Base-by-base conservation (phyloP, 2,888 invertebrate species). In the Agrochola macilenta region DNA sequence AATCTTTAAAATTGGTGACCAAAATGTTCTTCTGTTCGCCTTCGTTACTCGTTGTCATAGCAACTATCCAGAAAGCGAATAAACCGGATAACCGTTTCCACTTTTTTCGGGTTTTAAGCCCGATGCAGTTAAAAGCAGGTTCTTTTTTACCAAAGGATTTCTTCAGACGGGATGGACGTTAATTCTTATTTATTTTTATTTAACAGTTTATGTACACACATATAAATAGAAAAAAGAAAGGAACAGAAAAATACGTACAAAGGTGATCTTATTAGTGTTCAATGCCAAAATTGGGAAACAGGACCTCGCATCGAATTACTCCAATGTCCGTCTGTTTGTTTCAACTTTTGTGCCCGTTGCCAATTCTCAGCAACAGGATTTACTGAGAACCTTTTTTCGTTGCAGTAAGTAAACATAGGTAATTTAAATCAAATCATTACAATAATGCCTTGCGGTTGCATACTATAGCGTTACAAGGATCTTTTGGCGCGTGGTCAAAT, bases 191-290 rank as follows among this genome's bases (percentile, higher is more conserved):
- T n/a, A n/a, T n/a, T n/a, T n/a, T n/a, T n/a, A n/a, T n/a, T n/a
- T n/a, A n/a, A n/a, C n/a, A n/a, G n/a, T n/a, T n/a, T n/a, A n/a
- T n/a, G n/a, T n/a, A n/a, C n/a, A n/a, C n/a, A n/a, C n/a, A n/a
- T n/a, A n/a, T n/a, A n/a, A n/a, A n/a, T n/a, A n/a, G n/a, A n/a
- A n/a, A n/a, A n/a, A n/a, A n/a, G n/a, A n/a, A n/a, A n/a, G n/a
- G n/a, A n/a, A n/a, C n/a, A n/a, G n/a, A n/a, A n/a, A n/a, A n/a
- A n/a, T n/a, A n/a, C n/a, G n/a, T n/a, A n/a, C n/a, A n/a, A n/a
- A n/a, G n/a, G n/a, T n/a, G n/a, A n/a, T n/a, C n/a, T n/a, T 80
- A 79, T 80, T 78, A 83, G 46, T 83, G 9, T 60, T 43, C 5
- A 12, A 63, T 14, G 20, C 30, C 1, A 30, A 61, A 30, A 23